A percentile compares a stretch with the other conserved stretches of the same genome.
Conservation (phyloP, 2,113 vertebrate species). For the Rhadina sibilatrix region DNA sequence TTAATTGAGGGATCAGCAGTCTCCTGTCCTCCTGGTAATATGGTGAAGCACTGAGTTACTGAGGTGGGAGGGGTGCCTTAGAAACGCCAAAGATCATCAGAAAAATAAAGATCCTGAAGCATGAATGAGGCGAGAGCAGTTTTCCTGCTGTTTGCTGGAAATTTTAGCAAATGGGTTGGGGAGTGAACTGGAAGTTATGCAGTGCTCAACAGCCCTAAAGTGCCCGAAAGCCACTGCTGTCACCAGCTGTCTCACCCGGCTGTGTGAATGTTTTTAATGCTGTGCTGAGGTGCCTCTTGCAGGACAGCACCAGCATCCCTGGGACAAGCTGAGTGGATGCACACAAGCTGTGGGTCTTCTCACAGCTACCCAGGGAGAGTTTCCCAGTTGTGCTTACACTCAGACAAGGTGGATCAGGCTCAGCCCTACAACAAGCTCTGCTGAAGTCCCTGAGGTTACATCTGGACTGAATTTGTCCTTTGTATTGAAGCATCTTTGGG, state of each 20-base stretch:
- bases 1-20: not conserved
- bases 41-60: not conserved
- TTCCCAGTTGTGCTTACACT: not conserved
- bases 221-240: not conserved
- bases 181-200: not conserved
- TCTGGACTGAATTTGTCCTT: constrained; percentile 2
- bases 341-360: not conserved
- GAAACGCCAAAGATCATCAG: not conserved
- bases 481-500: not conserved
- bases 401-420: not conserved
- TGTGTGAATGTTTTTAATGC: not conserved
- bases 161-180: not conserved
- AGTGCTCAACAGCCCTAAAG: not conserved
- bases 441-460: not conserved
- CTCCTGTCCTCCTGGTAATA: not conserved
- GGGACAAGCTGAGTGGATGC: not conserved
- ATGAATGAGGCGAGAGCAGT: not conserved
- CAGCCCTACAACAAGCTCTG: not conserved
- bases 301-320: not conserved
- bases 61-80: not conserved
- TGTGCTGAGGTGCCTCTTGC: not conserved
- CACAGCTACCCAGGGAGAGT: not conserved
- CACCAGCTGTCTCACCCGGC: not conserved
- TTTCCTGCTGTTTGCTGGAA: not conserved
- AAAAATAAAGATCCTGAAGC: not conserved